Evolutionary conservation across 1,140 invertebrate species (phyloP), one percentile per base, ranked within the genome.

Genomic region (Aporrectodea caliginosa): DNA sequence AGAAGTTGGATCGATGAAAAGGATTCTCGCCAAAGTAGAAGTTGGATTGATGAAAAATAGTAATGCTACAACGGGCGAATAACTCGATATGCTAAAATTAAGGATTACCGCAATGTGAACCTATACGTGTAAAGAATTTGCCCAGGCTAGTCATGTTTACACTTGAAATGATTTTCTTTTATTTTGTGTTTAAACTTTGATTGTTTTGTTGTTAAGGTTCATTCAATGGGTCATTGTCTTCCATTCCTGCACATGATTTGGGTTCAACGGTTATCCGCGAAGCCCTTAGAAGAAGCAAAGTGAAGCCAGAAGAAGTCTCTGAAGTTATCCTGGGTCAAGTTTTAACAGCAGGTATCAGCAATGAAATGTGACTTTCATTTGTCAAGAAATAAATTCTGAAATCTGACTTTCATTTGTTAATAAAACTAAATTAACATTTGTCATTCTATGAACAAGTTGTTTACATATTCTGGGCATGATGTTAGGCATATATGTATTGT

Each of bases 251-350:
- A 72, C 90, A 92, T 84, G 92, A 94, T 80, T 86, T 96, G n/a
- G 94, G 94, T 69, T 88, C 91, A 75, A 86, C 92, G 81, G 93
- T 92, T 16, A 93, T 96, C 69, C 91, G 91, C 85, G 93, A 94
- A 87, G 91, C 92, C 68, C 84, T 95, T 14, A 85, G 85, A 70
- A 89, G 92, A 84, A 91, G 91, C 33, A 90, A 90, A 79, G 84
- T 95, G 14, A 78, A 84, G 58, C 87, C 91, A 16, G 86, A 89
- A 35, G 91, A 94, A 86, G 92, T 95, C 33, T 92, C 91, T 70
- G 93, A 95, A 90, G 93, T 95, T n/a, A 93, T 95, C 81, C 86
- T 95, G 83, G 94, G 94, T 34, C 94, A 96, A 89, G 94, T 94
- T 88, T 84, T 88, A 2, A 88, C 88, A 35, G 88, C 87, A 88